Evolutionary conservation across 2,113 vertebrate species (phyloP), one percentile per base, ranked within the genome.

Genomic region (Drymodes brunneopygia): DNA sequence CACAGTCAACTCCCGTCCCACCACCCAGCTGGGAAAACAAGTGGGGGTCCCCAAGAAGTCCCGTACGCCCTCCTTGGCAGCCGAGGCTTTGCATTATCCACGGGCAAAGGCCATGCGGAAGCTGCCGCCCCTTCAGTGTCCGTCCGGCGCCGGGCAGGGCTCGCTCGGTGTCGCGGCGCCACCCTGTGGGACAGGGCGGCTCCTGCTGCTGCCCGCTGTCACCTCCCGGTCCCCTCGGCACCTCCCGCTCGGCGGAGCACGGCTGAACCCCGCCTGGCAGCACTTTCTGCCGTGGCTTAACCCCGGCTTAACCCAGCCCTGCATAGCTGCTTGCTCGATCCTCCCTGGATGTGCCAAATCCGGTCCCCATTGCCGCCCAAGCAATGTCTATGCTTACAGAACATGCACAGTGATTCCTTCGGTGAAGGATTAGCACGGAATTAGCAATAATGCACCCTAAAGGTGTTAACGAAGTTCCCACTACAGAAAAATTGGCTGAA

Each of bases 91-190:
- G 64, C 44, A 28, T 29, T 11, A 38, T 4, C 20, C 28, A 10
- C 0, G 19, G 36, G 5, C 2, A 7, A 23, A 28, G 40, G 61
- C 7, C 14, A 1, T 2, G 44, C 19, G 11, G 58, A 11, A 23
- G 35, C 36, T 2, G 25, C 15, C 8, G 13, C n/a, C 0, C 5
- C 47, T 2, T 4, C 0, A 5, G 31, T 0, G 57, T 3, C 25
- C 12, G 38, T 38, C 35, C 29, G 50, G 71, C 7, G 13, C 8
- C 19, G 16, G 60, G 21, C 44, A 2, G 42, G 33, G 38, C 73
- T 77, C 3, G 17, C 83, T 28, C 64, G 54, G 73, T 81, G 79
- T 53, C 78, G 64, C 86, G 62, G 78, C 35, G 73, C 89, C 94
- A 72, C 28, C 94, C 77, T 69, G 29, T 58, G 94, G 77, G 33